phyloP scores from a whole-genome alignment of 2,888 invertebrate genomes.

The Pasiphila rectangulata region DNA sequence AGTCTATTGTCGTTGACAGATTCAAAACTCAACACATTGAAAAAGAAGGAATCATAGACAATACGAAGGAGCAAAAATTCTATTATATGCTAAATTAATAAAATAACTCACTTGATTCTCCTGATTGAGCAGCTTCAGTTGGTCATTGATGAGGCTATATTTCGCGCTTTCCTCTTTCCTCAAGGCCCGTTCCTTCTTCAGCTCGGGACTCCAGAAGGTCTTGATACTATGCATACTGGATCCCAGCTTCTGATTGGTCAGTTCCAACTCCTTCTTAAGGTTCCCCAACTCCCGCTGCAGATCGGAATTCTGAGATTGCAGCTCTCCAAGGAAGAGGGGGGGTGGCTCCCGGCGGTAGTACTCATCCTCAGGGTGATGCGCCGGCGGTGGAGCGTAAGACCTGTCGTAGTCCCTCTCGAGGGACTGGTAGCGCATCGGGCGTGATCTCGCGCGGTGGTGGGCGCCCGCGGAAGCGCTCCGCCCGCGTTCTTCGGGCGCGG shows the following conservation, averaged over 20 bases:
- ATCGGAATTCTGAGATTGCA: slow-evolving; percentile 96
- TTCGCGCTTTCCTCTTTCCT: slow-evolving; percentile 99
- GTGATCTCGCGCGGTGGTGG: slow-evolving; percentile 89
- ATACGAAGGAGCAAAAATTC: too few relatives aligned
- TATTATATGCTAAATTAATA: background rate
- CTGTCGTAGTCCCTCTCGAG: slow-evolving; percentile 90
- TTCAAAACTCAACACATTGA: too few relatives aligned
- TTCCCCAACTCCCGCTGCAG: slow-evolving; percentile 94
- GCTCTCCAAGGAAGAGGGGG: slow-evolving; percentile 89
- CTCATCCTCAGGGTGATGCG: slow-evolving; percentile 82
- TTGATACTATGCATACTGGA: slow-evolving; percentile 99
- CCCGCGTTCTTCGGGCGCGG: slow-evolving; percentile 92
- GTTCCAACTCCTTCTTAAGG: slow-evolving; percentile 95
- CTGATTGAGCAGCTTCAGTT: slow-evolving; percentile 95
- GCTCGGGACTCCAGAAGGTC: slow-evolving; percentile 99
- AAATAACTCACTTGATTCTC: slow-evolving; percentile 92
- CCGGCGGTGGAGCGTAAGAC: slow-evolving; percentile 93
- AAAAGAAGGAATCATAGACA: too few relatives aligned
- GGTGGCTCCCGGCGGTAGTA: slow-evolving; percentile 80
- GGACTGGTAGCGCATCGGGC: slow-evolving; percentile 88
- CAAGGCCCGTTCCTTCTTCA: slow-evolving; percentile 98
- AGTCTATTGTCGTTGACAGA: too few relatives aligned
- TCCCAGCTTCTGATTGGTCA: slow-evolving; percentile 98
- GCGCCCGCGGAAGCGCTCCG: slow-evolving; percentile 85
- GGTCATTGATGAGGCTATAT: slow-evolving; percentile 97